Conservation (phyloP, 2,113 vertebrate genomes). For the Pelusios castaneus region DNA sequence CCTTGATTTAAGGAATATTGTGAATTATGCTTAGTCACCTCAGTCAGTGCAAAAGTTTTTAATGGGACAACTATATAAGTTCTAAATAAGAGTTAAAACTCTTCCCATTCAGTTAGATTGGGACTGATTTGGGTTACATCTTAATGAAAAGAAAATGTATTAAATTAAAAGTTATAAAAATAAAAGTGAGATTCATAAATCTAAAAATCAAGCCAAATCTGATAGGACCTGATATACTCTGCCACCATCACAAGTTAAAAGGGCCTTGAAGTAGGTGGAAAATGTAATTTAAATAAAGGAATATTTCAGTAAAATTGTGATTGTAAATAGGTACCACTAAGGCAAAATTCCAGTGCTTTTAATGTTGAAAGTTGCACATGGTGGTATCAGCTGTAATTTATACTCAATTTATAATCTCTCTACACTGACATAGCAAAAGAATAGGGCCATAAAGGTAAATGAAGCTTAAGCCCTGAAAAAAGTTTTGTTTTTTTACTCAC, state of each 20-base stretch:
- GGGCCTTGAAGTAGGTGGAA: neutral
- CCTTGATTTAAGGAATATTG: neutral
- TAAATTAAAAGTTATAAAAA: no score
- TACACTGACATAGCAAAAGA: neutral
- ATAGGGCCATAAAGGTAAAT: neutral
- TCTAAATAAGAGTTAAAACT: accelerated
- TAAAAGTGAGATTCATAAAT: neutral
- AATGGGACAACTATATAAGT: neutral
- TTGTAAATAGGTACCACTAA: neutral
- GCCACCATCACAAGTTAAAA: neutral
- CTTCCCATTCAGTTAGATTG: neutral
- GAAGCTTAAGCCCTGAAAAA: neutral
- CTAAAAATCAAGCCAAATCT: neutral
- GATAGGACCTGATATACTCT: neutral
- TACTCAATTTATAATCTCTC: neutral
- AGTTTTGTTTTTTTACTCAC: accelerated
- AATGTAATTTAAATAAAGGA: neutral
- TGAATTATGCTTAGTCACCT: neutral
- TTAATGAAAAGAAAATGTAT: no score
- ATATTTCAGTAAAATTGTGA: neutral
- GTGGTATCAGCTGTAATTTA: neutral
- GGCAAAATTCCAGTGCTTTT: neutral
- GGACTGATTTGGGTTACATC: neutral
- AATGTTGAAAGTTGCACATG: neutral
- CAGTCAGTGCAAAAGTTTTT: neutral